A percentile compares a stretch with the other conserved stretches of the same genome.
Evolutionary conservation across 2,797 vertebrate genomes (phyloP).

Genomic region (Tragelaphus oryx): DNA sequence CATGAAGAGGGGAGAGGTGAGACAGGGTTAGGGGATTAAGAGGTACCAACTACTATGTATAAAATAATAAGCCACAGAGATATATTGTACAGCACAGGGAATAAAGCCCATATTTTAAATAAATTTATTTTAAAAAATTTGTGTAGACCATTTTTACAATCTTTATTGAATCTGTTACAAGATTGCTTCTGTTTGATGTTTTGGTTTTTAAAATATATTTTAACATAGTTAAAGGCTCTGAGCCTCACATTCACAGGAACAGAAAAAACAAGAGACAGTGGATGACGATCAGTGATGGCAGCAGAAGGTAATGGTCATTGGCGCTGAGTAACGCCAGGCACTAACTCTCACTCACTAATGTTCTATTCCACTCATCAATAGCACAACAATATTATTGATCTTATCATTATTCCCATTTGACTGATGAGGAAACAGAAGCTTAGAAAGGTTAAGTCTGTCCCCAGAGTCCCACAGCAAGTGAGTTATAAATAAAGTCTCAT

Average conservation of each 20-base stretch:
- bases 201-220: not conserved
- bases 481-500: not conserved
- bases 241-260: not conserved
- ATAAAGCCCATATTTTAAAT: not conserved
- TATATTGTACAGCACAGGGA: not conserved
- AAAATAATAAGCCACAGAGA: not conserved
- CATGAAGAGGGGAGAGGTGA: not conserved
- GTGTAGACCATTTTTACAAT: not conserved
- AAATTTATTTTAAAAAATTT: not conserved
- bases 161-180: not conserved
- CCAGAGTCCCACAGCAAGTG: conserved; percentile 9
- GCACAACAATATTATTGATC: not conserved
- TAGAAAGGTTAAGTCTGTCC: not conserved
- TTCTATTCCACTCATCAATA: not conserved
- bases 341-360: not conserved
- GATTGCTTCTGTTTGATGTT: not conserved
- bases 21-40: not conserved
- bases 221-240: not conserved
- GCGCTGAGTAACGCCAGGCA: not conserved
- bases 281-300: no score
- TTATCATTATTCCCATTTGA: not conserved
- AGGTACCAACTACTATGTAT: not conserved
- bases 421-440: not conserved
- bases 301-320: not conserved
- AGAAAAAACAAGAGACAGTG: not conserved